These are phyloP conservation scores for Haliclystus octoradiatus DNA, from an alignment of 30 jellyfish, hydroid and myxozoan genomes.

Conservation along the genomic window DNA sequence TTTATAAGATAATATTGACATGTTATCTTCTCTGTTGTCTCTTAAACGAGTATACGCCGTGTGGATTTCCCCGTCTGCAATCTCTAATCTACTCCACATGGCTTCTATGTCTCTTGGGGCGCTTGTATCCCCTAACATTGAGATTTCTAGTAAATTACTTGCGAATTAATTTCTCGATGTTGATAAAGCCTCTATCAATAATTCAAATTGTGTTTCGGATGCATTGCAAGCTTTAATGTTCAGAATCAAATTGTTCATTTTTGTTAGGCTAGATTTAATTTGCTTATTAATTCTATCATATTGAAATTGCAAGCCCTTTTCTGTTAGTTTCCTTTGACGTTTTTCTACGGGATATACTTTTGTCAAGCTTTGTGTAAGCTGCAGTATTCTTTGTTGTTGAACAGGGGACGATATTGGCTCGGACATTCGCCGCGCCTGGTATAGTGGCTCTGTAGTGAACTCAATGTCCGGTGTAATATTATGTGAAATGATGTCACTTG, in stretches of 20 bases:
- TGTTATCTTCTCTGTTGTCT: too few species aligned
- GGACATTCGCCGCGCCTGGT: neutral
- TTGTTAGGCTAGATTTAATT: neutral
- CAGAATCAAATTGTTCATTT: neutral
- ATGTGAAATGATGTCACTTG: too few species aligned
- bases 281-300: neutral
- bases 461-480: neutral
- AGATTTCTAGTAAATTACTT: too few species aligned
- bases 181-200: too few species aligned
- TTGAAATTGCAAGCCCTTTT: neutral
- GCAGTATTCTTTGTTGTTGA: neutral
- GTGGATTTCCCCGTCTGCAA: neutral
- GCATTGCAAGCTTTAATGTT: neutral
- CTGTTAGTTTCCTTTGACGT: neutral
- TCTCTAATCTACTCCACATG: too few species aligned
- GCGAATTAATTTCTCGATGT: too few species aligned
- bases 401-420: neutral
- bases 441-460: neutral
- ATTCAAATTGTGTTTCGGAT: too few species aligned
- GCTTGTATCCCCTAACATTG: too few species aligned
- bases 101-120: too few species aligned
- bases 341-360: neutral
- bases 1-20: too few species aligned
- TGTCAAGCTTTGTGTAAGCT: neutral
- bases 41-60: conserved; percentile 1